phyloP scores from a whole-genome alignment of 2,888 invertebrate genomes.

The Myathropa florea region DNA sequence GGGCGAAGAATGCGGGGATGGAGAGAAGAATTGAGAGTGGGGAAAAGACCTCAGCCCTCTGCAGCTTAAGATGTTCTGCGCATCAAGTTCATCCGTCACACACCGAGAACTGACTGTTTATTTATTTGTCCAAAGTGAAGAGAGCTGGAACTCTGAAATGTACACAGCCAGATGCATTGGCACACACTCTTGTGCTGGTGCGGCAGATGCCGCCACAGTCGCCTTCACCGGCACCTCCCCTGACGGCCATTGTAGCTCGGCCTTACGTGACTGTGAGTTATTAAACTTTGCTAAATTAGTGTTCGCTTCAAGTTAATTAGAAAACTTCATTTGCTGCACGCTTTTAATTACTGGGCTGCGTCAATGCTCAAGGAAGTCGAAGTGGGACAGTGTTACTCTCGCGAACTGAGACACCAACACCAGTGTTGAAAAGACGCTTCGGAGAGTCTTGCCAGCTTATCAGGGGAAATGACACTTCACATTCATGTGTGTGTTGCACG shows the following conservation, averaged over 20 bases:
- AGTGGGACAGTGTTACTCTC: neutral
- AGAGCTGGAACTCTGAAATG: neutral
- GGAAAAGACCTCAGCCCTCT: neutral
- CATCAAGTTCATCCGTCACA: slow-evolving; percentile 45
- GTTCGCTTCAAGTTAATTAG: slow-evolving; percentile 49
- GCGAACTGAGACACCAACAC: neutral
- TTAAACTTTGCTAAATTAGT: slow-evolving; percentile 56
- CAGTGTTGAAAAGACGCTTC: neutral
- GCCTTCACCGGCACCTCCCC: neutral
- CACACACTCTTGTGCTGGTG: neutral
- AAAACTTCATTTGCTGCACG: slow-evolving; percentile 59
- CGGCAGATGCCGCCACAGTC: slow-evolving; percentile 12
- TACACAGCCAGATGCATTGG: slow-evolving; percentile 15
- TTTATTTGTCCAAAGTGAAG: slow-evolving; percentile 22
- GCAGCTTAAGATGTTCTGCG: slow-evolving; percentile 27
- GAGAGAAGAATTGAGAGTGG: neutral
- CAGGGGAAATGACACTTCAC: slow-evolving; percentile 13
- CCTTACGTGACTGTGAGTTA: slow-evolving; percentile 55
- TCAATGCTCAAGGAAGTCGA: slow-evolving; percentile 39
- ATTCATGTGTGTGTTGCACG: neutral
- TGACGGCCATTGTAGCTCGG: slow-evolving; percentile 26
- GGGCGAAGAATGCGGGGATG: neutral
- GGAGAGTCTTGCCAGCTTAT: slow-evolving; percentile 18
- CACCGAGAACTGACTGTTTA: slow-evolving; percentile 33
- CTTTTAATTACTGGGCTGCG: slow-evolving; percentile 48